Evolutionary conservation across 2,113 vertebrate genomes (phyloP).

Genomic region (Regulus satrapa): DNA sequence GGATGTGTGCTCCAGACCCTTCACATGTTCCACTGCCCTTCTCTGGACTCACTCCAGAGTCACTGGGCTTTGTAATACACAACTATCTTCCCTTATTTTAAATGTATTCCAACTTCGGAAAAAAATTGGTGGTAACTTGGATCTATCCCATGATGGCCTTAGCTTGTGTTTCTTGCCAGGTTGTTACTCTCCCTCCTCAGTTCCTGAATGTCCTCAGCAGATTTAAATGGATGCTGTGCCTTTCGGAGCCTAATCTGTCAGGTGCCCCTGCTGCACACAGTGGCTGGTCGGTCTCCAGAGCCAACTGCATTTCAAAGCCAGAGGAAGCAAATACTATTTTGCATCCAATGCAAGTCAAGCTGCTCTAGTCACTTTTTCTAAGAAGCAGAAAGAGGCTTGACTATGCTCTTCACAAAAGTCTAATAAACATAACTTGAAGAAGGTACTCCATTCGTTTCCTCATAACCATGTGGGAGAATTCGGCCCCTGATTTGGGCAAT

Average conservation of each 20-base stretch:
- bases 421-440: not conserved
- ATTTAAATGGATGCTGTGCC: not conserved
- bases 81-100: not conserved
- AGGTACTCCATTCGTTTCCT: rapidly evolving
- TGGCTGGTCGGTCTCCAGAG: rapidly evolving
- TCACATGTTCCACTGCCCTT: not conserved
- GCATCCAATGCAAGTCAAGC: rapidly evolving
- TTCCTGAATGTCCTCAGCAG: not conserved
- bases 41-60: not conserved
- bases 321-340: not conserved
- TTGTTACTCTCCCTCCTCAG: not conserved
- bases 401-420: not conserved
- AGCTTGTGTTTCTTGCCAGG: rapidly evolving
- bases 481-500: no score
- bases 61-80: not conserved
- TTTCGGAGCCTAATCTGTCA: rapidly evolving
- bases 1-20: not conserved
- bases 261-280: not conserved
- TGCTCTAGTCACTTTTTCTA: not conserved
- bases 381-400: not conserved
- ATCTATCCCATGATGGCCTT: not conserved
- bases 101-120: not conserved
- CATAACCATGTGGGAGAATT: no score
- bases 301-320: rapidly evolving
- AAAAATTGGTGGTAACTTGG: rapidly evolving